A percentile compares a stretch with the other conserved stretches of the same genome.
Evolutionary conservation across 2,888 invertebrate species (phyloP).

Genomic region (Seira sanloemensis): DNA sequence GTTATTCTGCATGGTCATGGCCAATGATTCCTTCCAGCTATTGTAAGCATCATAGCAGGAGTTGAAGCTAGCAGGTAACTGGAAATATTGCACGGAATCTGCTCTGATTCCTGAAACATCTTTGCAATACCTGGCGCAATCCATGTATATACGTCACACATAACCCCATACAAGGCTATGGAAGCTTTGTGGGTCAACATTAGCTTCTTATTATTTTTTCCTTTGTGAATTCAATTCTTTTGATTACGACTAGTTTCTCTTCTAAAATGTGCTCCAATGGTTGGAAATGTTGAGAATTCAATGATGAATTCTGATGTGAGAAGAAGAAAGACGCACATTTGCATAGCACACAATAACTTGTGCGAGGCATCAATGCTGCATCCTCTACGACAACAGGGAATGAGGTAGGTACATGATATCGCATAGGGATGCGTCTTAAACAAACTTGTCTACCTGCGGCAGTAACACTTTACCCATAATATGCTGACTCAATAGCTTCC

Average conservation of each 20-base stretch:
- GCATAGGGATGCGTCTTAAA: no score
- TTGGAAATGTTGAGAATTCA: background rate
- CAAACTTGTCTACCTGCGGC: background rate
- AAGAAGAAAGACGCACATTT: background rate
- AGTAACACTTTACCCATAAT: background rate
- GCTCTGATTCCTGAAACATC: background rate
- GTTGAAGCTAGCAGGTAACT: no score
- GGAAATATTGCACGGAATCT: slow-evolving; percentile 1
- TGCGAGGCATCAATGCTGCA: no score
- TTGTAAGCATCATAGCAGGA: no score
- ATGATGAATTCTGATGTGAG: background rate
- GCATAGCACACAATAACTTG: no score
- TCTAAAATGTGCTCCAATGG: no score
- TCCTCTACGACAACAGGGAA: background rate
- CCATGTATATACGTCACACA: background rate
- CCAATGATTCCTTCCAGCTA: no score
- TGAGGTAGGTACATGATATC: slow-evolving; percentile 8
- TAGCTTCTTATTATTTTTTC: background rate
- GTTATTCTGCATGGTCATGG: no score
- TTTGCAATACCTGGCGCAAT: background rate
- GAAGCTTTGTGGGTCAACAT: background rate
- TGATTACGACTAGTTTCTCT: background rate
- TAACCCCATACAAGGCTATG: slow-evolving; percentile 24
- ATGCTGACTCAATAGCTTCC: slow-evolving; percentile 53
- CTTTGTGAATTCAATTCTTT: no score